Base-by-base conservation (phyloP, 2,888 invertebrate species). In the Labia minor region DNA sequence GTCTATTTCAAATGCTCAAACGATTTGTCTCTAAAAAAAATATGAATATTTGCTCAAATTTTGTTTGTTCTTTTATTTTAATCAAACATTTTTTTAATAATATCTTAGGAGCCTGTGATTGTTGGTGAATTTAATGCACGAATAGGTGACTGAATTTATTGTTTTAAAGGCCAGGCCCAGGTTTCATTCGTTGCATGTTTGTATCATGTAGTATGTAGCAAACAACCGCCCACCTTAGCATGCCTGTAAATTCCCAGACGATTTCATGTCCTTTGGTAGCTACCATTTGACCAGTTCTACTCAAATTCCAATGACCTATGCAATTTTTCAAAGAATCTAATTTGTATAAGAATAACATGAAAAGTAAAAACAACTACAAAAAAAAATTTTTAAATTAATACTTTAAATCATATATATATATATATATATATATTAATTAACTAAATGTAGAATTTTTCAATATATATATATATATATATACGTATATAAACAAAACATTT, bases 231-330 rank as follows among this genome's bases (percentile, higher is more conserved):
- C 2, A 14, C n/a, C 49, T 2, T 8, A 49, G 49, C 49, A 49
- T 16, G 49, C n/a, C 49, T 49, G 49, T 49, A 49, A 49, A 49
- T 49, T 49, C 49, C 49, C 49, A 49, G 49, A 49, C 49, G 49
- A 11, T 3, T 4, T 49, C 49, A n/a, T 49, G 49, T 49, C 49
- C 14, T 14, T 16, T 49, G n/a, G 49, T 49, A 14, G 49, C 49
- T 49, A 49, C 49, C 49, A 49, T 49, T 49, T 49, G 49, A 49
- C 49, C 49, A 2, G 49, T 49, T 49, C 49, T 14, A 49, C n/a
- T 49, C 49, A 49, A 49, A 49, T 49, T 49, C 49, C 49, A 49
- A 49, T 49, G 49, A 49, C 49, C 49, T 16, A 14, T n/a, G 16
- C 49, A 8, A 49, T 49, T 49, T 49, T 49, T 49, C n/a, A 26